Conservation (phyloP, 2,888 invertebrate species). For the Microctonus brassicae region DNA sequence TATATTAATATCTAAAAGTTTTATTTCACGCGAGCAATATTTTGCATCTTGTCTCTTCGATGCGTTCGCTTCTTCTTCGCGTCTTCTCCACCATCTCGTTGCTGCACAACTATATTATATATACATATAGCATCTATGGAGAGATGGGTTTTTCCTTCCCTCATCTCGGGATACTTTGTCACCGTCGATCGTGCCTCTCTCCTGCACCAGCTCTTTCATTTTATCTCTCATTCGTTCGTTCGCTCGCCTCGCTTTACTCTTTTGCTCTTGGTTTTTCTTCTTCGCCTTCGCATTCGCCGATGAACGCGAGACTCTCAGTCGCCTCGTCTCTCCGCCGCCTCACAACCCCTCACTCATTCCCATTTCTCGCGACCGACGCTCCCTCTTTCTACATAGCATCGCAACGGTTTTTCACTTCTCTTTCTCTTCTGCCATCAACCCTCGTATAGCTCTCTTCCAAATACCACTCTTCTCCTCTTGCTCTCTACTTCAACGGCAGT, state of each 20-base stretch:
- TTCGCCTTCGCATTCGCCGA: conserved; percentile 25
- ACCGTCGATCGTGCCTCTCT: conserved; percentile 42
- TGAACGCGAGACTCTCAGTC: conserved; percentile 31
- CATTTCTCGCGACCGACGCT: conserved; percentile 26
- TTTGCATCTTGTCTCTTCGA: conserved; percentile 13
- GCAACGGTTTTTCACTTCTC: conserved; percentile 32
- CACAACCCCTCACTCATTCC: conserved; percentile 18
- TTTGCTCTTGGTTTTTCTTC: background rate
- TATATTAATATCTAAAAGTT: background rate
- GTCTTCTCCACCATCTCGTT: conserved; percentile 31
- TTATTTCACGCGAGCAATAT: background rate
- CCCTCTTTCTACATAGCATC: conserved; percentile 9
- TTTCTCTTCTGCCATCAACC: conserved; percentile 23
- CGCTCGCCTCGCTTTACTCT: conserved; percentile 12
- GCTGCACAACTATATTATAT: conserved; percentile 19
- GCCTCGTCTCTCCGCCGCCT: conserved; percentile 25
- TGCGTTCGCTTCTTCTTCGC: conserved; percentile 5
- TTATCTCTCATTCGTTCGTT: conserved; percentile 23
- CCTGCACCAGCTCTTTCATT: conserved; percentile 27
- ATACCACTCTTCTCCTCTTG: conserved; percentile 20
- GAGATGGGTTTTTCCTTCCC: conserved; percentile 42
- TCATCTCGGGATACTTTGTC: conserved; percentile 53
- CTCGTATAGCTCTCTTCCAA: conserved; percentile 29
- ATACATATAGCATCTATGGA: background rate
- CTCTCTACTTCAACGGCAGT: conserved; percentile 25